These are phyloP conservation scores for Eupsittula cactorum DNA, from an alignment of 2,113 vertebrate genomes.

Conservation along the genomic window DNA sequence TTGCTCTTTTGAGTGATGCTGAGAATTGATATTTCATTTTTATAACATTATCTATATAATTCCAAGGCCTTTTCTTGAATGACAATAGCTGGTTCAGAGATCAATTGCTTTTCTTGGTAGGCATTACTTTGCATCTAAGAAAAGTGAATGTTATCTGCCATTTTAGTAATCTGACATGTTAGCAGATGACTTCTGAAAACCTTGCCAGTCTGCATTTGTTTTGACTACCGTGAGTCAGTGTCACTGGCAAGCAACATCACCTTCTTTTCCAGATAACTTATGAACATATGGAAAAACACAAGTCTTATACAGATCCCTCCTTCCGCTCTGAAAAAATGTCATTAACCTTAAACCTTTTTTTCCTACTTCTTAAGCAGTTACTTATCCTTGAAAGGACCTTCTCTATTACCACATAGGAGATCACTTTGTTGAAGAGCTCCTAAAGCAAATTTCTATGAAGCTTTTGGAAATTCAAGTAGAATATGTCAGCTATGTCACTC, in stretches of 20 bases:
- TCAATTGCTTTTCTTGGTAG: neutral
- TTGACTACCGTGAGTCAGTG: neutral
- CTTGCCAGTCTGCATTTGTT: neutral
- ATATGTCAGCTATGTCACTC: neutral
- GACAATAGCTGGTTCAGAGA: neutral
- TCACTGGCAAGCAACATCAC: neutral
- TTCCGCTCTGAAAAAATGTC: neutral
- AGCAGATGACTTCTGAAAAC: neutral
- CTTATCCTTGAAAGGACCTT: neutral
- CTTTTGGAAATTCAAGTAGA: neutral
- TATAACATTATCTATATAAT: neutral
- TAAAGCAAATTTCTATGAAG: neutral
- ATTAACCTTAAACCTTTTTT: neutral
- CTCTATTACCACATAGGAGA: neutral
- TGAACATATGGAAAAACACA: neutral
- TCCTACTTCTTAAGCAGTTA: neutral
- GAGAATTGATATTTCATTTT: neutral
- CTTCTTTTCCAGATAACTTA: neutral
- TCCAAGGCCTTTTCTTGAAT: neutral
- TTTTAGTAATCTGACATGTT: slow-evolving; percentile 2
- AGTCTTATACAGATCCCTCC: neutral
- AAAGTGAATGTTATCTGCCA: neutral
- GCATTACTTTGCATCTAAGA: neutral
- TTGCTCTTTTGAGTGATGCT: neutral
- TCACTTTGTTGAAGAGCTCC: neutral